phyloP scores from a whole-genome alignment of 2,888 invertebrate species.

The Cerceris rybyensis region DNA sequence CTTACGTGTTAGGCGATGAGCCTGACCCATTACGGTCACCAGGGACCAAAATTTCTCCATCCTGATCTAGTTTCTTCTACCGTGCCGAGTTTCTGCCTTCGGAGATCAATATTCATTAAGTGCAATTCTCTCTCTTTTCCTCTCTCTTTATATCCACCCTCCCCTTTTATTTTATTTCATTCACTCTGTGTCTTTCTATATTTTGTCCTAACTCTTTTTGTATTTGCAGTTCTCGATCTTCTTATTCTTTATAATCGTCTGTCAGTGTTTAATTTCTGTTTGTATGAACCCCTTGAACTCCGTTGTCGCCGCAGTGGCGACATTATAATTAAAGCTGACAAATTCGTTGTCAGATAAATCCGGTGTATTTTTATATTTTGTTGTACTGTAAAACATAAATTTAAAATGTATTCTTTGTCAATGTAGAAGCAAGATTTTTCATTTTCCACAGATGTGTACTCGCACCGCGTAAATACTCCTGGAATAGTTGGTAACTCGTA shows the following conservation, averaged over 20 bases:
- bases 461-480: too few species aligned
- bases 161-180: constrained; percentile 3
- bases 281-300: too few species aligned
- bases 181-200: background rate
- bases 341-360: too few species aligned
- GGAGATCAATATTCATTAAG: constrained; percentile 68
- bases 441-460: too few species aligned
- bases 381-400: too few species aligned
- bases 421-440: too few species aligned
- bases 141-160: background rate
- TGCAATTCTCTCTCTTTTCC: constrained; percentile 13
- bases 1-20: constrained; percentile 74
- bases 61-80: constrained; percentile 67
- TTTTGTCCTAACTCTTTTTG: background rate
- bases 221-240: constrained; percentile 1
- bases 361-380: too few species aligned
- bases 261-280: too few species aligned
- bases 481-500: too few species aligned
- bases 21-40: constrained; percentile 71
- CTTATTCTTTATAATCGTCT: background rate
- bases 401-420: too few species aligned
- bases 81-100: constrained; percentile 40
- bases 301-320: too few species aligned
- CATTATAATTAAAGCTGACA: too few species aligned
- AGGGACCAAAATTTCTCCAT: constrained; percentile 73